Percentiles rank a stretch among this genome's conserved stretches.
Conservation (phyloP, 2,888 invertebrate genomes). For the Caenorhabditis sinica region DNA sequence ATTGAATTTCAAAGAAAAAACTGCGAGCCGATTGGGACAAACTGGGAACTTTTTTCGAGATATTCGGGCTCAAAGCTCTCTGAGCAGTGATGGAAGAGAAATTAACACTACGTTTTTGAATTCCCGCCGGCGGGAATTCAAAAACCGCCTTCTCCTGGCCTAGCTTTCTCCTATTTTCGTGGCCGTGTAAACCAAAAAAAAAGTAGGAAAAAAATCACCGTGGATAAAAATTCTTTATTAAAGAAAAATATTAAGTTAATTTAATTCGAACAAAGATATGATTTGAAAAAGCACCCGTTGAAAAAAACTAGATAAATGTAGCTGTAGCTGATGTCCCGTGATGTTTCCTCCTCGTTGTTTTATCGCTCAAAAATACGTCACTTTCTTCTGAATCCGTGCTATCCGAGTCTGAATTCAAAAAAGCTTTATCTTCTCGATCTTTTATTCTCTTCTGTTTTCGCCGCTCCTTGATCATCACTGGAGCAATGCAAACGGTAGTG, state of each 20-base stretch:
- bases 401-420: slow-evolving; percentile 22
- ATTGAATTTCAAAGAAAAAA: no score
- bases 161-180: no score
- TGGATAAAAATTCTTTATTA: no score
- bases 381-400: slow-evolving; percentile 37
- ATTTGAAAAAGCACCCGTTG: slow-evolving; percentile 18
- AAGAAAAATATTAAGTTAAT: not conserved
- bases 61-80: no score
- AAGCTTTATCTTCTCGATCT: slow-evolving; percentile 19
- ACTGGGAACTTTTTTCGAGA: no score
- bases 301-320: slow-evolving; percentile 37
- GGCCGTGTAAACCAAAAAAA: no score
- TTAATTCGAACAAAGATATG: slow-evolving; percentile 23
- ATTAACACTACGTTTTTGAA: no score
- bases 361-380: slow-evolving; percentile 22
- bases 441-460: not conserved
- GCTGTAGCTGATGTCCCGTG: slow-evolving; percentile 11
- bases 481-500: slow-evolving; percentile 47
- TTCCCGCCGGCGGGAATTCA: no score
- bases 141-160: no score
- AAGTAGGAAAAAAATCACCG: no score
- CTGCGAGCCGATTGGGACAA: no score
- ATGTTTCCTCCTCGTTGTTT: slow-evolving; percentile 29
- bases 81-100: no score
- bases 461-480: slow-evolving; percentile 34